phyloP scores from a whole-genome alignment of 2,113 vertebrate genomes.

The Atractosteus spatula region DNA sequence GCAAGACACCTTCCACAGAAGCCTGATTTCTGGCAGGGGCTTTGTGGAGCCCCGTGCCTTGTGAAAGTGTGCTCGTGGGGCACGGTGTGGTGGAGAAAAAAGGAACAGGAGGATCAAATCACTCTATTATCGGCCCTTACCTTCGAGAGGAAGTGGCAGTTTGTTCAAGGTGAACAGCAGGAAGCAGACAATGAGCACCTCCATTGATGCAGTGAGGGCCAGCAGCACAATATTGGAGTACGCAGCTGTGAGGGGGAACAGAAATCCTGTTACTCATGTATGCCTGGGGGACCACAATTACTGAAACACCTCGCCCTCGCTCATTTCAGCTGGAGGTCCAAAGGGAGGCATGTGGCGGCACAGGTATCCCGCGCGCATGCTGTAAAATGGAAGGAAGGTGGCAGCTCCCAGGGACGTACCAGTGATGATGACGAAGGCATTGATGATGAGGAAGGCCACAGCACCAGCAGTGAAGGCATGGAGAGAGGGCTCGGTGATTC shows the following conservation, averaged over 20 bases:
- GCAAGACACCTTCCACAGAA: no score
- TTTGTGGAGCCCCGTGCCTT: no score
- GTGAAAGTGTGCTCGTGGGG: no score
- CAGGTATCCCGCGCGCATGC: no score
- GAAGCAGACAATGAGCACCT: constrained; percentile 17
- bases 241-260: constrained; percentile 17
- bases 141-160: constrained; percentile 13
- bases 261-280: not conserved
- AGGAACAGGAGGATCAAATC: no score
- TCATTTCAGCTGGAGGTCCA: no score
- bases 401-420: constrained; percentile 11
- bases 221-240: constrained; percentile 22
- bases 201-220: constrained; percentile 13
- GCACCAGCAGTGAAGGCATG: constrained; percentile 22
- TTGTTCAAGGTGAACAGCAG: constrained; percentile 20
- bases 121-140: constrained; percentile 2
- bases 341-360: no score
- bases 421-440: constrained; percentile 24
- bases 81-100: no score
- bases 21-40: no score
- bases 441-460: constrained; percentile 26
- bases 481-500: not conserved
- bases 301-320: not conserved
- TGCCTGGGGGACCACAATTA: not conserved
- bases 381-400: no score